Evolutionary conservation across 2,888 invertebrate genomes (phyloP).

Genomic region (Agrotis segetum): DNA sequence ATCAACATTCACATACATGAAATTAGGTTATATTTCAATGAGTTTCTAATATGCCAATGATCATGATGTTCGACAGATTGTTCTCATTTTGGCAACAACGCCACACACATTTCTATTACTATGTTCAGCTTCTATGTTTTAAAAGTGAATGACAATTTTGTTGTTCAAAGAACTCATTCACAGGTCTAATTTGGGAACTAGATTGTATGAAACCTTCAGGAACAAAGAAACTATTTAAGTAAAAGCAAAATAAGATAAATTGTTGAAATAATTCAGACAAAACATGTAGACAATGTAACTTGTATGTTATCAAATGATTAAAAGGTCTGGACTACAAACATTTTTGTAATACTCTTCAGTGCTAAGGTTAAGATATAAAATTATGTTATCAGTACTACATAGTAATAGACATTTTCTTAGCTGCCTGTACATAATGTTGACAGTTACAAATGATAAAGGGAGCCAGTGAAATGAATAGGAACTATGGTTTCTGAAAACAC

Average conservation of each 20-base stretch:
- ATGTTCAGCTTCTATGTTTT: not conserved
- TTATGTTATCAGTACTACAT: conserved; percentile 14
- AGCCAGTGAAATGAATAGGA: not conserved
- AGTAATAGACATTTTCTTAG: conserved; percentile 8
- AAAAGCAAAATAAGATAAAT: not conserved
- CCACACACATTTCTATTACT: too few species aligned
- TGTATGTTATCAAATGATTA: not conserved
- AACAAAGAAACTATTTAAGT: conserved; percentile 1
- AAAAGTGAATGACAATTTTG: not conserved
- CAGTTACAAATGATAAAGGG: not conserved
- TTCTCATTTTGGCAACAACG: not conserved
- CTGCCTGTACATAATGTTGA: not conserved
- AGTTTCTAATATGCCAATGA: not conserved
- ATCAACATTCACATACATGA: not conserved
- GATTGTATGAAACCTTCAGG: not conserved
- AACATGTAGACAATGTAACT: not conserved
- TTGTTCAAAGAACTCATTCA: not conserved
- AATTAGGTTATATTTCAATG: conserved; percentile 2
- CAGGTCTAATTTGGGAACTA: not conserved
- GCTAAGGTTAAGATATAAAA: not conserved
- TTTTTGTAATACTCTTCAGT: not conserved
- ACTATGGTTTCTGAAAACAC: conserved; percentile 3
- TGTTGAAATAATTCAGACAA: not conserved
- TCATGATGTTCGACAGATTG: not conserved
- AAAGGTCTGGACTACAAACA: not conserved